A percentile compares a stretch with the other conserved stretches of the same genome.
Evolutionary conservation across 2,797 vertebrate species (phyloP).

Genomic region (Lacerta viridis): DNA sequence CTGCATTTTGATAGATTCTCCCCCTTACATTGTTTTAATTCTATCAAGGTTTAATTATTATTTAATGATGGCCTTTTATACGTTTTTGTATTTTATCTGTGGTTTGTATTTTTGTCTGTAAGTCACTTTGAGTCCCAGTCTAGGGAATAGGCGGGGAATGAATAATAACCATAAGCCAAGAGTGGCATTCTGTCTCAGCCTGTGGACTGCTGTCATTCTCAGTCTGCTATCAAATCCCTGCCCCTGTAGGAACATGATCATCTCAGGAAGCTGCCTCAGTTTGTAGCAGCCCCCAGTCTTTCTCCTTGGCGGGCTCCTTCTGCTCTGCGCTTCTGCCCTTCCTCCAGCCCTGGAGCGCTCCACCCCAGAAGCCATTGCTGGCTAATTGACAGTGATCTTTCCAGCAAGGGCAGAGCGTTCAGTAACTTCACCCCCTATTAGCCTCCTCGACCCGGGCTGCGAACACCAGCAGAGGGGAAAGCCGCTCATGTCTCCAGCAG

Average conservation of each 20-base stretch:
- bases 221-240: no score
- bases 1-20: no score
- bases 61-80: no score
- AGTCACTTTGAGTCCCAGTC: no score
- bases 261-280: neutral
- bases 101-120: no score
- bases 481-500: neutral
- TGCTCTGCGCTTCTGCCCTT: neutral
- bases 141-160: no score
- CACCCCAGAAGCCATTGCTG: constrained; percentile 46
- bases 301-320: neutral
- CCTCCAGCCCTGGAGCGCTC: neutral
- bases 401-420: neutral
- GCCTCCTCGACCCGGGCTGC: constrained; percentile 62
- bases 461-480: neutral
- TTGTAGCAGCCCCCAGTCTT: accelerated
- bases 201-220: neutral
- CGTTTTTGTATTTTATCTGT: no score
- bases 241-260: neutral
- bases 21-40: no score
- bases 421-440: constrained; percentile 43
- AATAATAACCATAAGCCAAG: neutral
- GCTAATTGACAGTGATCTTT: constrained; percentile 47
- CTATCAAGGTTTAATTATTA: no score
- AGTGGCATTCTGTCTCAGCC: neutral